Evolutionary conservation across 2,888 invertebrate species (phyloP), one percentile per base, ranked within the genome.

Genomic region (Tipula unca): DNA sequence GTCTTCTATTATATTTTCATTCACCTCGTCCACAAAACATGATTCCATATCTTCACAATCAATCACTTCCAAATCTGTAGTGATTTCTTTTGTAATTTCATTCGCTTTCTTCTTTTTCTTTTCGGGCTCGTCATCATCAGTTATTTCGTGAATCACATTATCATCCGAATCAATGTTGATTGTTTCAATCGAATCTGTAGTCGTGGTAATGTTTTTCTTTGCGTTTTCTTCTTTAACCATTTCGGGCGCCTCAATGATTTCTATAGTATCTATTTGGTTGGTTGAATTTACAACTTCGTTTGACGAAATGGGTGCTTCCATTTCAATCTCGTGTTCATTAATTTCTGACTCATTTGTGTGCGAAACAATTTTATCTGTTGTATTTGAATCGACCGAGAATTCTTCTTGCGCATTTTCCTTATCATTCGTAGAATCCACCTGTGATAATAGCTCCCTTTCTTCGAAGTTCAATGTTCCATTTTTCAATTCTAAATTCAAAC

Each of bases 91-190:
- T 0, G n/a, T 32, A 32, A 20, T n/a, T 42, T 82, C 29, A 39
- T 10, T 42, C 17, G n/a, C 25, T 85, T 54, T 86, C 10, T 54
- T 54, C 32, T 83, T 86, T 54, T 86, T 86, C n/a, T n/a, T 29
- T 25, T 20, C 29, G 1, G 86, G 86, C 82, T 86, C 85, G 84
- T 85, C 86, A 85, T 85, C 87, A 86, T 48, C 54, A 13, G 25
- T 32, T n/a, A 35, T 29, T 85, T 86, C 36, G 14, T 85, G 87
- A 85, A 0, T 87, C 83, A 54, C 88, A 87, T 0, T 86, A 86
- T 85, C 36, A 36, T 36, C 84, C 32, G 35, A 36, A 20, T 84
- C 84, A 14, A 36, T 39, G 17, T 84, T 84, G 14, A 84, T 84
- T 10, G 35, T 84, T 39, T 36, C 36, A 3, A 84, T 84, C 0